phyloP scores from a whole-genome alignment of 2,888 invertebrate genomes.

The Thera britannica region DNA sequence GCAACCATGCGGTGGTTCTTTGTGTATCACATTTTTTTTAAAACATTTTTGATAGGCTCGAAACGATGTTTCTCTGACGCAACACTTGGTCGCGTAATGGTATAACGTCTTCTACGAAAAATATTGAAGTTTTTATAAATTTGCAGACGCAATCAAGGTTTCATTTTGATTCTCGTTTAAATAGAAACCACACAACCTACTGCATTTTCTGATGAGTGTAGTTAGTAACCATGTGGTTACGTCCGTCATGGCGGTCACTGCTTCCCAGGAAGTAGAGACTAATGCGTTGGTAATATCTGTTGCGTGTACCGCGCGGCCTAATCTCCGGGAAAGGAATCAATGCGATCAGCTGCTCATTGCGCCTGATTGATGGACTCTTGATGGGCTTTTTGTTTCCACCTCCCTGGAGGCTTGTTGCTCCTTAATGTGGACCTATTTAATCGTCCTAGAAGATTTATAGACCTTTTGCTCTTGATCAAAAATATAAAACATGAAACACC shows the following conservation, averaged over 20 bases:
- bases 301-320: slow-evolving; percentile 6
- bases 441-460: background rate
- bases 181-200: too few species aligned
- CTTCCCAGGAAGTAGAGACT: background rate
- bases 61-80: too few species aligned
- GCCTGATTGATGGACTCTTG: slow-evolving; percentile 15
- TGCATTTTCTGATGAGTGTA: too few species aligned
- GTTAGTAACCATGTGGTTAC: background rate
- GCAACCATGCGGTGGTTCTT: too few species aligned
- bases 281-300: slow-evolving; percentile 8
- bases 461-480: background rate
- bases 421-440: background rate
- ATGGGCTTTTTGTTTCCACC: slow-evolving; percentile 17
- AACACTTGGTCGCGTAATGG: too few species aligned
- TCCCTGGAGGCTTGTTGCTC: slow-evolving; percentile 1
- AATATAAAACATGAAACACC: too few species aligned
- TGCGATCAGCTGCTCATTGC: slow-evolving; percentile 5
- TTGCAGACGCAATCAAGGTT: too few species aligned
- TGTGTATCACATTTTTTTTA: too few species aligned
- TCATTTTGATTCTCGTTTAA: too few species aligned
- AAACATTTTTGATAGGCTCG: too few species aligned
- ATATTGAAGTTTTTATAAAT: too few species aligned
- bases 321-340: slow-evolving; percentile 7
- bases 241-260: background rate
- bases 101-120: too few species aligned